Conservation (phyloP, 1,140 invertebrate genomes). For the Centruroides sculpturatus region DNA sequence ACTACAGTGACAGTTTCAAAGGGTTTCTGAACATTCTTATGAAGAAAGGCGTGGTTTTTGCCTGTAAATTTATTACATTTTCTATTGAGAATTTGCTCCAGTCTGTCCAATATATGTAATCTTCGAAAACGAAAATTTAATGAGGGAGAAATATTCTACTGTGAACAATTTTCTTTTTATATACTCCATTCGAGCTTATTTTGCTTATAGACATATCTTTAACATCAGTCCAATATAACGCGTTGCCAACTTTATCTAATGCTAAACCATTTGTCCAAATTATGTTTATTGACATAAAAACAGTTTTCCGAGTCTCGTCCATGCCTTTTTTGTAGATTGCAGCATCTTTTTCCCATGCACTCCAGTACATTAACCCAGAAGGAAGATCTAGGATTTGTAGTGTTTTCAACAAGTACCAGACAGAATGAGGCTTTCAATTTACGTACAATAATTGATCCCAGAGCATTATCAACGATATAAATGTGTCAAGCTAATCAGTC, state of each 20-base stretch:
- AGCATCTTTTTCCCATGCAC: conserved; percentile 55
- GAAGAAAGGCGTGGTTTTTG: conserved; percentile 33
- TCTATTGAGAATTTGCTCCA: conserved; percentile 34
- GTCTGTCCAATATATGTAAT: conserved; percentile 75
- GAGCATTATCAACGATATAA: conserved; percentile 35
- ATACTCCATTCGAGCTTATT: conserved; percentile 35
- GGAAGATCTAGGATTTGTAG: conserved; percentile 20
- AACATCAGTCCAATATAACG: conserved; percentile 38
- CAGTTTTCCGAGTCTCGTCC: conserved; percentile 59
- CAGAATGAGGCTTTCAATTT: conserved; percentile 31
- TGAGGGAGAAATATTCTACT: conserved; percentile 51
- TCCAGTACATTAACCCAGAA: conserved; percentile 65
- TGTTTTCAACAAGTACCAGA: conserved; percentile 29
- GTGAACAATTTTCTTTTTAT: conserved; percentile 21
- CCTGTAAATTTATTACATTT: conserved; percentile 33
- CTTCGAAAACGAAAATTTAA: conserved; percentile 70
- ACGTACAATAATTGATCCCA: conserved; percentile 32
- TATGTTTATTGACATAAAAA: conserved; percentile 62
- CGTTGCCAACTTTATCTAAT: conserved; percentile 32
- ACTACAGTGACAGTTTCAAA: conserved; percentile 31
- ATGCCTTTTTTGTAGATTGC: conserved; percentile 42
- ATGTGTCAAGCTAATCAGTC: conserved; percentile 40
- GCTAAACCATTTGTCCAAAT: conserved; percentile 55
- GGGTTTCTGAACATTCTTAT: conserved; percentile 23
- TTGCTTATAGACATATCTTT: conserved; percentile 37